Base-by-base conservation (phyloP, 2,888 invertebrate genomes). In the Melieria omissa region DNA sequence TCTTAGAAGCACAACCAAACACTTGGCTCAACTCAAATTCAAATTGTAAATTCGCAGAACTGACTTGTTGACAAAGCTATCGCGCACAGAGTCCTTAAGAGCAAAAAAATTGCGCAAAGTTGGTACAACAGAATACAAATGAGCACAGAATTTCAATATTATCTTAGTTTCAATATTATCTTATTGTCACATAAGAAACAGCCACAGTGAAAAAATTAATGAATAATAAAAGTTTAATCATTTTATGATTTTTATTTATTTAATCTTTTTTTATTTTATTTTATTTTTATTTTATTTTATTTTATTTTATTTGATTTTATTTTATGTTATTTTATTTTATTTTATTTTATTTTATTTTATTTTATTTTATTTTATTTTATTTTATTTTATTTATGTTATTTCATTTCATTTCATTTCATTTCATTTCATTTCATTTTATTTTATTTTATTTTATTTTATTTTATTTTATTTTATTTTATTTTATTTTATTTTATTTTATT, bases 201-300 rank as follows among this genome's bases (percentile, higher is more conserved):
- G 16, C 1, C 16, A 16, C 16, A 16, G 1, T 16, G 16, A 16
- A 16, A 16, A 16, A 16, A 1, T 16, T 16, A 16, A 2, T 16
- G 16, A 16, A 16, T 16, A 16, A 16, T 16, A 2, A 16, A 16
- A 3, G 29, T 29, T 29, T 3, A 29, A 29, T 49, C 12, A 14
- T 41, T 41, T 55, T 10, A 46, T 41, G 4, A 81, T 82, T 83
- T 80, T 78, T 80, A 79, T 78, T 78, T 80, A 79, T 80, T 81
- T 80, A 78, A 78, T 81, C 81, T 77, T 80, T 75, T 80, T 80
- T 78, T 79, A 80, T 77, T 83, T 81, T 80, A 77, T 75, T 69
- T 41, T 49, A 54, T 58, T 58, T 70, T 42, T 54, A n/a, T 57
- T 66, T 49, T 41, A 57, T 68, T 72, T 72, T 64, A 29, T 49